Conservation (phyloP, 2,797 vertebrate genomes). For the Tenualosa ilisha region DNA sequence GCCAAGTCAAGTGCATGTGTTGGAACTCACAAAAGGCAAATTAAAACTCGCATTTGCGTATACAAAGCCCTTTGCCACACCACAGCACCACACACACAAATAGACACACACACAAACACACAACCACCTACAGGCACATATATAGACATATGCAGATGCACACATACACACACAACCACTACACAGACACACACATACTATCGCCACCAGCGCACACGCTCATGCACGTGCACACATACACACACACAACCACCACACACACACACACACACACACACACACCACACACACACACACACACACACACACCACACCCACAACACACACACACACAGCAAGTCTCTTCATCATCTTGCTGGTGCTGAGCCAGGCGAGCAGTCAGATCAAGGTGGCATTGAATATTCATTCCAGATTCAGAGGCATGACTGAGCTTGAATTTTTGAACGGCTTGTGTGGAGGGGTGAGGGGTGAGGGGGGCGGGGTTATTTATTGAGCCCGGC, state of each 20-base stretch:
- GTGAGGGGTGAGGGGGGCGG: background rate
- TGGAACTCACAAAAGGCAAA: background rate
- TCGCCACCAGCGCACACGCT: too few relatives aligned
- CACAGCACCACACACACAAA: background rate
- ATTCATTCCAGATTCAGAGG: background rate
- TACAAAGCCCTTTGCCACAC: background rate
- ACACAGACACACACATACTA: background rate
- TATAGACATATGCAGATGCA: background rate
- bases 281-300: background rate
- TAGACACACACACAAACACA: background rate
- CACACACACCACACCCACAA: background rate
- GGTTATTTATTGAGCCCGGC: background rate
- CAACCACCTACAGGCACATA: background rate
- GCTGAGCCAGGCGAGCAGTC: background rate
- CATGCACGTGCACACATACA: background rate
- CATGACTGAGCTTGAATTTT: background rate
- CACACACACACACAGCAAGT: background rate
- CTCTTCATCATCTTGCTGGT: background rate
- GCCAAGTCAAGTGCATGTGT: background rate
- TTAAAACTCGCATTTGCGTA: background rate
- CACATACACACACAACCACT: background rate
- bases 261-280: background rate
- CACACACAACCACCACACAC: background rate
- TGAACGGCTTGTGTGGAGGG: too few relatives aligned
- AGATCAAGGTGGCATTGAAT: constrained; percentile 4